Base-by-base conservation (phyloP, 2,888 invertebrate genomes). In the Polydrusus cervinus region DNA sequence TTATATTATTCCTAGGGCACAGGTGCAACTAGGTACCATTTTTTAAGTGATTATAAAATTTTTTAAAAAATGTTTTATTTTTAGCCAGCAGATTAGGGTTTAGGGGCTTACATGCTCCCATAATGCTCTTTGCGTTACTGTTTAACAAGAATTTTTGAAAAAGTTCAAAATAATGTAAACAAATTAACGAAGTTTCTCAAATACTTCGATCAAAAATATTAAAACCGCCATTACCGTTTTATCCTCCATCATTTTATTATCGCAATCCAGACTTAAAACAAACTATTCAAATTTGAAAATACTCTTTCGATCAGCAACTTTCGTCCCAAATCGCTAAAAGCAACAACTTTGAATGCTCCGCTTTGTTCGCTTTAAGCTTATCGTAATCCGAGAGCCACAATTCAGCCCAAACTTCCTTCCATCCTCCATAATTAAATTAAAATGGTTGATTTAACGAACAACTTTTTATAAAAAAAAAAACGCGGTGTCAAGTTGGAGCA, bases 221-320 rank as follows among this genome's bases (percentile, higher is more conserved):
- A 30, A 30, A 53, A 53, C 53, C 30, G 53, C 30, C 30, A 25
- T n/a, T 53, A 53, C 20, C 25, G n/a, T 20, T 51, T 20, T n/a
- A 53, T 53, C 53, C 30, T 8, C n/a, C 47, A n/a, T 53, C 47
- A n/a, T 30, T 53, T 9, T 30, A 30, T 53, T 25, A 25, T n/a
- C 30, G 25, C n/a, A 25, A 25, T 20, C 20, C 70, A 16, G 47
- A 47, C 40, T 70, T 71, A 53, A 53, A 62, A 51, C 40, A 16
- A 71, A 71, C 64, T 61, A 61, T 49, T 38, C 20, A 71, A 71
- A 71, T 71, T 71, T 64, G 30, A 38, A 64, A 71, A 71, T 71
- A 64, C 64, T 64, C 43, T 38, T n/a, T 40, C 53, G 70, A 62
- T 62, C 62, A 62, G 34, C 70, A 62, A 20, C 16, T 43, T 40